Evolutionary conservation across 2,113 vertebrate species (phyloP).

Genomic region (Ahaetulla prasina): DNA sequence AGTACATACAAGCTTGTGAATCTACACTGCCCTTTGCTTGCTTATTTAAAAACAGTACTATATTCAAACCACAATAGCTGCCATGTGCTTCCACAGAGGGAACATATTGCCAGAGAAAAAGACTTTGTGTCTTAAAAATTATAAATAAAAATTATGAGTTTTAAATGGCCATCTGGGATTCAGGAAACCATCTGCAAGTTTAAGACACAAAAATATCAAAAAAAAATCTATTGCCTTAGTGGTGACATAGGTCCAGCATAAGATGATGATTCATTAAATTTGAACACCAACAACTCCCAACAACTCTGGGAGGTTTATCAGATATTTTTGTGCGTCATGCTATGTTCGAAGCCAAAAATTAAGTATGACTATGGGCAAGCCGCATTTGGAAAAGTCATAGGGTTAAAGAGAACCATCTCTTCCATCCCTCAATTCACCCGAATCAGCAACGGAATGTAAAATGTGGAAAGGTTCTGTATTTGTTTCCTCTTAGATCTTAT

Average conservation of each 20-base stretch:
- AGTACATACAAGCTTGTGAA: not conserved
- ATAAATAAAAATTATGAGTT: not conserved
- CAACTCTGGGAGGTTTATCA: not conserved
- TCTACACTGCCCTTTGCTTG: not conserved
- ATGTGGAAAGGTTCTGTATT: not conserved
- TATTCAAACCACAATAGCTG: not conserved
- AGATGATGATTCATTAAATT: not conserved
- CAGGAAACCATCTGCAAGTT: not conserved
- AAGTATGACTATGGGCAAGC: constrained; percentile 1
- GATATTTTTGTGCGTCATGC: not conserved
- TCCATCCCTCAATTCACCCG: not conserved
- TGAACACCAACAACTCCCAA: not conserved
- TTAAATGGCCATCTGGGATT: not conserved
- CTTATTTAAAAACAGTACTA: not conserved
- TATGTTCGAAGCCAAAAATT: not conserved
- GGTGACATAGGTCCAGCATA: not conserved
- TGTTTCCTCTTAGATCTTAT: not conserved
- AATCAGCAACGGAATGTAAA: not conserved
- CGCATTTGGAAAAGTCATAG: not conserved
- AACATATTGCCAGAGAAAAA: constrained; percentile 17
- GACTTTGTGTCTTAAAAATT: not conserved
- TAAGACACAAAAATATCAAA: not conserved
- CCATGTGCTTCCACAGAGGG: not conserved
- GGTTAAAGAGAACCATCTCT: not conserved
- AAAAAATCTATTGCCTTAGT: not conserved